Conservation (phyloP, 2,113 vertebrate species). For the Nymphicus hollandicus region DNA sequence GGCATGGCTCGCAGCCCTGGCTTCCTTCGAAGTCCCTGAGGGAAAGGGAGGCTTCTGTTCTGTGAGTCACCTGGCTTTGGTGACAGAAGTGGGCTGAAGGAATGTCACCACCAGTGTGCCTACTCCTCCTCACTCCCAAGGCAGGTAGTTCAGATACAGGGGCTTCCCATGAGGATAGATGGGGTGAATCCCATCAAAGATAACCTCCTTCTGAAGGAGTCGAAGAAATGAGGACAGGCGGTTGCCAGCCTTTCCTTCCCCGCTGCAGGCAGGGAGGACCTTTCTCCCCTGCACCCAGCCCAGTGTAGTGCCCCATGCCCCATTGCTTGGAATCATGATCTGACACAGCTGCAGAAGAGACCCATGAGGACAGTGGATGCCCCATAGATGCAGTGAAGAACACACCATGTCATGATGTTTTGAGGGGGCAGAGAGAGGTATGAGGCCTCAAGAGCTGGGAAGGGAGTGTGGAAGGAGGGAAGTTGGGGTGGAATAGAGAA, state of each 20-base stretch:
- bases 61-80: neutral
- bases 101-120: neutral
- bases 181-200: neutral
- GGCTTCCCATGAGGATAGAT: neutral
- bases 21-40: neutral
- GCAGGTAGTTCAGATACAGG: fast-evolving
- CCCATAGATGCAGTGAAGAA: neutral
- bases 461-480: neutral
- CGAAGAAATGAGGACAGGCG: fast-evolving
- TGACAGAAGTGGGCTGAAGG: neutral
- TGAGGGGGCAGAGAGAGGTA: neutral
- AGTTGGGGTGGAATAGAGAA: neutral
- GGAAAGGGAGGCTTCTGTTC: neutral
- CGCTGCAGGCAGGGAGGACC: neutral
- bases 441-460: neutral
- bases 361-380: too few species aligned
- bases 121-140: neutral
- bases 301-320: neutral
- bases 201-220: neutral
- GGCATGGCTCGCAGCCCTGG: neutral
- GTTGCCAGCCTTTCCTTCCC: neutral
- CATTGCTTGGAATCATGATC: neutral
- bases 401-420: fast-evolving
- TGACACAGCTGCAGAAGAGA: neutral
- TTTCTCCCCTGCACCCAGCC: fast-evolving